phyloP scores from a whole-genome alignment of 2,113 vertebrate genomes.

The Cygnus buccinator region DNA sequence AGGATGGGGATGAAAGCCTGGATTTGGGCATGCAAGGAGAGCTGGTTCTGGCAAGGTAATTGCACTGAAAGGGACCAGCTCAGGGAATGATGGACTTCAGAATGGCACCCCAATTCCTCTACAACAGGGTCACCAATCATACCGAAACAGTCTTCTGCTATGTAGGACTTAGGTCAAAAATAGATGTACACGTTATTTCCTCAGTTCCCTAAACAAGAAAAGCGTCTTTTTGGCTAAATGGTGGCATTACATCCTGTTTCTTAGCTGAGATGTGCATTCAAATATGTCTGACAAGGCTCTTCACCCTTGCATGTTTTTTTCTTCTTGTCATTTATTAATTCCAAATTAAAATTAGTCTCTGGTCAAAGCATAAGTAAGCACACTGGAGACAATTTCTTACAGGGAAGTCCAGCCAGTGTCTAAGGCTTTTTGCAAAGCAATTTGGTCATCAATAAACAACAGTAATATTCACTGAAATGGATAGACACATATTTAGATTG shows the following conservation, averaged over 20 bases:
- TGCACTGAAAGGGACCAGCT: background rate
- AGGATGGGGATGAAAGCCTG: background rate
- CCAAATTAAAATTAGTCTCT: slow-evolving; percentile 11
- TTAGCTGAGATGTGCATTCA: slow-evolving; percentile 4
- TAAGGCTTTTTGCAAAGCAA: background rate
- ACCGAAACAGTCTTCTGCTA: background rate
- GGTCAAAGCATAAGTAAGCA: background rate
- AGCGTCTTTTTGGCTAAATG: background rate
- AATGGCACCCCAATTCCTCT: background rate
- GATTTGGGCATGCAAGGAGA: background rate
- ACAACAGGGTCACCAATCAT: background rate
- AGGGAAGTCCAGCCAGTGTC: background rate
- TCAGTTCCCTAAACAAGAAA: background rate
- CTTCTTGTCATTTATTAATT: slow-evolving; percentile 13
- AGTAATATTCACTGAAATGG: background rate
- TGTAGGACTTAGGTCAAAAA: background rate
- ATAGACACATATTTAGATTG: background rate
- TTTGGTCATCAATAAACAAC: background rate
- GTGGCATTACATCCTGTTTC: slow-evolving; percentile 17
- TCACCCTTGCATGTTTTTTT: background rate
- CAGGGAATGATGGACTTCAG: background rate
- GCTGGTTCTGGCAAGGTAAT: background rate
- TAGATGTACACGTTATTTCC: background rate
- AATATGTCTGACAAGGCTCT: slow-evolving; percentile 34
- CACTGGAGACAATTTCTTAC: slow-evolving; percentile 6